These are phyloP conservation scores for Enteromius fasciolatus DNA, from an alignment of 2,797 vertebrate genomes.

Conservation along the genomic window DNA sequence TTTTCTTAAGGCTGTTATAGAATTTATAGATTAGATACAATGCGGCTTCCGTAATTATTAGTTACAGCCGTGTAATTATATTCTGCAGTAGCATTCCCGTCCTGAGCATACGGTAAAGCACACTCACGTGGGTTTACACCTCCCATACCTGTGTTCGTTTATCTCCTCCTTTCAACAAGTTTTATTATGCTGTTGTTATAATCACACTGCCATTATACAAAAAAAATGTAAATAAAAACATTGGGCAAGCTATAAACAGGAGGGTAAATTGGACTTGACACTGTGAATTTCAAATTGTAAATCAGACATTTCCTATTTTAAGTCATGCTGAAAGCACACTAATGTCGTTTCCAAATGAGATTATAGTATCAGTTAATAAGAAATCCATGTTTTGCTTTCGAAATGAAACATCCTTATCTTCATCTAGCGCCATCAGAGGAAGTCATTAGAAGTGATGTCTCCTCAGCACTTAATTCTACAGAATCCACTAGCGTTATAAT, in stretches of 20 bases:
- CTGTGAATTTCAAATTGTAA: constrained; percentile 16
- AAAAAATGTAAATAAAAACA: background rate
- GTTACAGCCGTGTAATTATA: constrained; percentile 53
- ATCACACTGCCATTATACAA: constrained; percentile 18
- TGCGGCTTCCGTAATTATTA: constrained; percentile 53
- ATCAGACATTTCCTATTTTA: constrained; percentile 3
- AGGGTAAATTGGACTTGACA: constrained; percentile 33
- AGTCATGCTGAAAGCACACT: background rate
- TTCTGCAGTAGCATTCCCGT: constrained; percentile 27
- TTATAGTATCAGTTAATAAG: constrained; percentile 28
- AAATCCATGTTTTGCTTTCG: constrained; percentile 20
- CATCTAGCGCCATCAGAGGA: background rate
- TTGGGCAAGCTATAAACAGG: background rate
- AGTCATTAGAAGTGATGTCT: constrained; percentile 1
- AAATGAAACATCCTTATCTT: constrained; percentile 21
- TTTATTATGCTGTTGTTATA: constrained; percentile 22
- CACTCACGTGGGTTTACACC: constrained; percentile 16
- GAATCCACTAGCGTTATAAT: background rate
- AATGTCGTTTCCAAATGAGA: constrained; percentile 19
- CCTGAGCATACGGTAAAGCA: constrained; percentile 11
- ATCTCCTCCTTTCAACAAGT: background rate
- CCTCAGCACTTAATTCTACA: constrained; percentile 5
- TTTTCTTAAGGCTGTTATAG: constrained; percentile 52
- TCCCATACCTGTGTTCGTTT: constrained; percentile 21
- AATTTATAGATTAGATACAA: constrained; percentile 53